phyloP scores from a whole-genome alignment of 2,113 vertebrate genomes.

The Hypocryptadius cinnamomeus region DNA sequence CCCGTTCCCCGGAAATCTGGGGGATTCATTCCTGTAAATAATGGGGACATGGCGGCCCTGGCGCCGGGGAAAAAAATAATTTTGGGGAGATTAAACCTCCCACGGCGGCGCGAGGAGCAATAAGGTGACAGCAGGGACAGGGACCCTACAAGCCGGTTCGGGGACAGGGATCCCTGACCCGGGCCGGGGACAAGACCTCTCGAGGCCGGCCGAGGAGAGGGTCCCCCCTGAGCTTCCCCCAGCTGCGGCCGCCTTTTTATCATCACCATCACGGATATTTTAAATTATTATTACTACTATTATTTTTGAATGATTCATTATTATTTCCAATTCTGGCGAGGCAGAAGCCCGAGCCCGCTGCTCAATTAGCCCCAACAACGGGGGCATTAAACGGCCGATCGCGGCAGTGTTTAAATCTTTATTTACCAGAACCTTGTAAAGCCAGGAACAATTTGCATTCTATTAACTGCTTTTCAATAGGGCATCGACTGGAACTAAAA shows the following conservation, averaged over 20 bases:
- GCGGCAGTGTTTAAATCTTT: slow-evolving; percentile 92
- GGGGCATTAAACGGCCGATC: slow-evolving; percentile 86
- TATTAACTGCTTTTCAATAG: slow-evolving; percentile 97
- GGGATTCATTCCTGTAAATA: neutral
- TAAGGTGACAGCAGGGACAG: neutral
- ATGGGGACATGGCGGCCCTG: neutral
- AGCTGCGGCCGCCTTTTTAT: neutral
- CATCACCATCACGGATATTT: neutral
- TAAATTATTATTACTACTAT: neutral
- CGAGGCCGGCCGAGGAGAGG: neutral
- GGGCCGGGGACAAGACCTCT: neutral
- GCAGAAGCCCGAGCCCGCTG: slow-evolving; percentile 74
- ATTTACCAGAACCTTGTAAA: slow-evolving; percentile 93
- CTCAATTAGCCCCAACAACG: slow-evolving; percentile 87
- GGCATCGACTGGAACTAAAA: slow-evolving; percentile 96
- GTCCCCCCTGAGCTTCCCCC: neutral
- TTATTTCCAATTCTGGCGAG: slow-evolving; percentile 47
- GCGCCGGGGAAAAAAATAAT: neutral
- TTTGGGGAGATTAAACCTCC: neutral
- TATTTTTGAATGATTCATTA: neutral
- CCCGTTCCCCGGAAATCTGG: neutral
- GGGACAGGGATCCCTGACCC: neutral
- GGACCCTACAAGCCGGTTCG: neutral
- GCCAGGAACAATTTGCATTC: slow-evolving; percentile 90
- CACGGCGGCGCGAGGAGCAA: neutral